Evolutionary conservation across 2,888 invertebrate species (phyloP), one percentile per base, ranked within the genome.

Genomic region (Monopis laevigella): DNA sequence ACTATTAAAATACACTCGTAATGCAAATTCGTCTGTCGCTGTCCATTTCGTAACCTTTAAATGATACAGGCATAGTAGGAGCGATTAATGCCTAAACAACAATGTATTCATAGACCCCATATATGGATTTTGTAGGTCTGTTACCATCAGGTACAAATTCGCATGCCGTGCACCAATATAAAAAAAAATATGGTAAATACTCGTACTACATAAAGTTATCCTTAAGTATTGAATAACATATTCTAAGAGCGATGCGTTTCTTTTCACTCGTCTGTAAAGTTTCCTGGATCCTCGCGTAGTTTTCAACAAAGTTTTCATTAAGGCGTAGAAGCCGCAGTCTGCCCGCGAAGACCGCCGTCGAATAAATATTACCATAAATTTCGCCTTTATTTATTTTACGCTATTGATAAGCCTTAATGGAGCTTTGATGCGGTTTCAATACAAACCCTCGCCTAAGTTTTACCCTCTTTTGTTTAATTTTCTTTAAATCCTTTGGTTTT

Each of bases 281-380:
- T 74, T 66, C 58, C 59, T n/a, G n/a, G n/a, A n/a, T 59, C 55
- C 55, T 53, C 56, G 61, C 59, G 56, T 61, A 60, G 58, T 58
- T 54, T 36, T 13, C 5, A 36, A 59, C 62, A 59, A 55, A 62
- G 64, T 61, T 73, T 75, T 73, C 70, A 75, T 75, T 68, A 73
- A 65, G 63, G 65, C 68, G 63, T 69, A 73, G 68, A 67, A 63
- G 65, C 69, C 68, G 56, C 72, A 70, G 62, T 54, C 62, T 58
- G 54, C 54, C 59, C 58, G 53, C 58, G 56, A 41, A 40, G 41
- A 41, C 36, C 38, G 42, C 42, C 44, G 27, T 39, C 56, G 65
- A 67, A 69, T 73, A 70, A 73, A 73, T 74, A 69, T 73, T 75
- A 65, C 57, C 68, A 53, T 68, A 73, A 72, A 74, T 72, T 74